Evolutionary conservation across 2,113 vertebrate species (phyloP), one percentile per base, ranked within the genome.

Genomic region (Limnothrissa miodon): DNA sequence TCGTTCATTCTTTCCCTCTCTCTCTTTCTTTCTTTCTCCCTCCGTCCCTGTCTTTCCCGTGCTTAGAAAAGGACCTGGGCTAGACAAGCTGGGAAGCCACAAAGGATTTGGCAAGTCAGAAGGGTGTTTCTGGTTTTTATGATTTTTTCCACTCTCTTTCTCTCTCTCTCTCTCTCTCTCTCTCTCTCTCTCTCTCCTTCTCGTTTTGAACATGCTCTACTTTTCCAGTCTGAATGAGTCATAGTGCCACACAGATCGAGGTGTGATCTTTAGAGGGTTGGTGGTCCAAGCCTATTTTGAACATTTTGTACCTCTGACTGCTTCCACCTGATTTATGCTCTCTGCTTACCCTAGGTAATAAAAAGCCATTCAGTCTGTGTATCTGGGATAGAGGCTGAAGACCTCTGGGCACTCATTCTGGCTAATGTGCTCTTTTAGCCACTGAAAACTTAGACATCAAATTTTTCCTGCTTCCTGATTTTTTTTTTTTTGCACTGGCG

Each of bases 41-140:
- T 45, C 48, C 78, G 83, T n/a, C n/a, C n/a, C 25, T 51, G 25
- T 74, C 33, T 74, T 74, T 74, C 25, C 33, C 25, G 10, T 4
- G 13, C 33, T 74, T 70, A 42, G 81, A 84, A 44, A 51, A 84
- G 83, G 33, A 84, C 53, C 78, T 78, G 80, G 84, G 79, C 80
- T 84, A 84, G 80, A 84, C 83, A 85, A 85, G 80, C 80, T 78
- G 80, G 81, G 48, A 13, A 82, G 46, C 80, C 80, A 78, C 80
- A 85, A 62, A 85, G 46, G 21, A 59, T 59, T 81, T 85, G 84
- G 84, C 66, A 80, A 85, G 39, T 51, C 39, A 5, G 39, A 44
- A 78, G 78, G 84, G 84, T 85, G 46, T 85, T 82, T 74, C 66
- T 74, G 66, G 13, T 29, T 74, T 74, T 74, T 74, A 36, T 17